Base-by-base conservation (phyloP, 2,113 vertebrate genomes). In the Pogona vitticeps region DNA sequence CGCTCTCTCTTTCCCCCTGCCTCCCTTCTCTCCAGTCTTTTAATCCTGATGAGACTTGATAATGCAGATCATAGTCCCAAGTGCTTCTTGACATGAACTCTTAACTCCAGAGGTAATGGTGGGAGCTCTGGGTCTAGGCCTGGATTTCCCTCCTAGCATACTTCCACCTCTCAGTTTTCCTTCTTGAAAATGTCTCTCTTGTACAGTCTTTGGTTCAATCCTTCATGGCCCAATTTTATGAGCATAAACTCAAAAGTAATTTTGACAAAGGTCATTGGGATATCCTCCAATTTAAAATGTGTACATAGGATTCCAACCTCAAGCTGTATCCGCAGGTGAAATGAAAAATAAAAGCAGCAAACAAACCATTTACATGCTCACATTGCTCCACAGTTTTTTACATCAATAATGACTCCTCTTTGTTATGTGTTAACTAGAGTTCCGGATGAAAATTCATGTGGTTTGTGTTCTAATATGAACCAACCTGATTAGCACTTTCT, bases 61-160 rank as follows among this genome's bases (percentile, higher is more conserved):
- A 93, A 93, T 91, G 93, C 94, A 89, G 88, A 94, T 94, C 90
- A 90, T 76, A 91, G 82, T 91, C 71, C 91, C 90, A 31, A 83
- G 68, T 90, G 87, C 61, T 90, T 93, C 67, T 89, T 83, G 80
- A 82, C 94, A 93, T 93, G 90, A 95, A 93, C 89, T 91, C 77
- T 89, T 93, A 76, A 76, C 67, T 92, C 76, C 83, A 59, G 76
- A 93, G 70, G 33, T 86, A 86, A 86, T 79, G 85, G 59, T 52
- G 89, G 88, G 91, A 88, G 71, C 17, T 76, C 1, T 70, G 46
- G 36, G 26, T 61, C n/a, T 75, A 84, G 42, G 71, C 17, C 26
- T 40, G 72, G 13, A 76, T 65, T 38, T 33, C 40, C 36, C 42
- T 23, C 8, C 12, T 31, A 71, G 42, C 46, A 71, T 46, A 14